phyloP scores from a whole-genome alignment of 2,888 invertebrate species.

The Ophion ventricosus region DNA sequence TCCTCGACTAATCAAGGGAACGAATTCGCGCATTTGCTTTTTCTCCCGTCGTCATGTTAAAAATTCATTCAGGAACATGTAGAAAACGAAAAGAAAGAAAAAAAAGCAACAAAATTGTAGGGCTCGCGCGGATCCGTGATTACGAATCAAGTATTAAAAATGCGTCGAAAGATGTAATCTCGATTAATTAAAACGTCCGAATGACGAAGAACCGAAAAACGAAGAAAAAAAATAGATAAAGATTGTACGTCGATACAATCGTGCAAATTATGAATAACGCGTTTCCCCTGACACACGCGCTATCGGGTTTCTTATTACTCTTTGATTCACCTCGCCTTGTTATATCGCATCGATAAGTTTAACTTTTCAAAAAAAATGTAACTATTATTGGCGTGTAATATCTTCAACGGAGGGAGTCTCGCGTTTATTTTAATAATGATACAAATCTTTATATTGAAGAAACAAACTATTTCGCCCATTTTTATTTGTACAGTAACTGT shows the following conservation, averaged over 20 bases:
- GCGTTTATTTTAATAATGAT: conserved; percentile 49
- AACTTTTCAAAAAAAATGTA: not conserved
- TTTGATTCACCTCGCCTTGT: not conserved
- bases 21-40: not conserved
- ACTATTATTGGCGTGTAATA: not conserved
- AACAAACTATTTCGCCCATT: conserved; percentile 71
- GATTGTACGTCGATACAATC: not conserved
- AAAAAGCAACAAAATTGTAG: not conserved
- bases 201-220: not conserved
- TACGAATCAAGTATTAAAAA: conserved; percentile 7
- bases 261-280: conserved; percentile 1
- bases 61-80: not conserved
- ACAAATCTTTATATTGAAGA: conserved; percentile 35
- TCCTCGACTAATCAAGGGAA: not conserved
- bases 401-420: conserved; percentile 35
- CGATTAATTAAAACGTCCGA: not conserved
- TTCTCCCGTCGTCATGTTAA: not conserved
- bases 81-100: not conserved
- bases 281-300: not conserved
- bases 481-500: conserved; percentile 79
- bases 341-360: conserved; percentile 40
- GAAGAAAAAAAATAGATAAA: not conserved
- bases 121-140: conserved; percentile 4
- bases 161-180: not conserved
- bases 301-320: not conserved